Evolutionary conservation across 2,888 invertebrate species (phyloP).

Genomic region (Acholoe squamosa): DNA sequence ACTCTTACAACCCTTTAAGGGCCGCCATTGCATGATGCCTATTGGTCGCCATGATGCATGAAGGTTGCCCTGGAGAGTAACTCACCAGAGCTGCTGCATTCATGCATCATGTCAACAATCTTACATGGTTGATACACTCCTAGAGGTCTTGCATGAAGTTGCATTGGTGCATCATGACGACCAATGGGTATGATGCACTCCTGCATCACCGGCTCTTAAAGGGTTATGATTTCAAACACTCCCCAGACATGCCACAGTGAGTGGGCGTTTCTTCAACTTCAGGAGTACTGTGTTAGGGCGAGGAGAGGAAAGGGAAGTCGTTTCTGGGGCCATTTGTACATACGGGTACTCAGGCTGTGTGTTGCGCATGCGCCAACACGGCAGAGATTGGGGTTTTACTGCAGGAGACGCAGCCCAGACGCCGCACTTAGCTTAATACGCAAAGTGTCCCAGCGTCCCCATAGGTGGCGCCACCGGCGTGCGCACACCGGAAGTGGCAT

Average conservation of each 20-base stretch:
- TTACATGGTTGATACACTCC: too few species aligned
- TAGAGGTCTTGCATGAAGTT: too few species aligned
- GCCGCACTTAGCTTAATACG: conserved; percentile 26
- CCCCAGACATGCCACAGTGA: not conserved
- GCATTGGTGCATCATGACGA: too few species aligned
- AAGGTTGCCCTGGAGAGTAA: too few species aligned
- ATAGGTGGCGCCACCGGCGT: conserved; percentile 5
- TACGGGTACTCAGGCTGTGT: not conserved
- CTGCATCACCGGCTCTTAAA: too few species aligned
- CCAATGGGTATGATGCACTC: too few species aligned
- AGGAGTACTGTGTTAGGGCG: not conserved
- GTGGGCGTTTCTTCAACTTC: not conserved
- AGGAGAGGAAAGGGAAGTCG: not conserved
- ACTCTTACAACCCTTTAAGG: too few species aligned
- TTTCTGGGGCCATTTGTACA: too few species aligned
- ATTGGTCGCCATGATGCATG: too few species aligned
- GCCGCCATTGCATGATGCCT: too few species aligned
- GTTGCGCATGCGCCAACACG: conserved; percentile 12
- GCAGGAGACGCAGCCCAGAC: not conserved
- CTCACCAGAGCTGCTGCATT: too few species aligned
- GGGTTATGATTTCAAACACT: not conserved
- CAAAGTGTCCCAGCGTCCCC: conserved; percentile 4
- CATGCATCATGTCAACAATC: too few species aligned
- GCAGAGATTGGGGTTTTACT: not conserved
- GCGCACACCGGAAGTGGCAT: not conserved